Conservation (phyloP, 2,888 invertebrate genomes). For the Pheosia gnoma region DNA sequence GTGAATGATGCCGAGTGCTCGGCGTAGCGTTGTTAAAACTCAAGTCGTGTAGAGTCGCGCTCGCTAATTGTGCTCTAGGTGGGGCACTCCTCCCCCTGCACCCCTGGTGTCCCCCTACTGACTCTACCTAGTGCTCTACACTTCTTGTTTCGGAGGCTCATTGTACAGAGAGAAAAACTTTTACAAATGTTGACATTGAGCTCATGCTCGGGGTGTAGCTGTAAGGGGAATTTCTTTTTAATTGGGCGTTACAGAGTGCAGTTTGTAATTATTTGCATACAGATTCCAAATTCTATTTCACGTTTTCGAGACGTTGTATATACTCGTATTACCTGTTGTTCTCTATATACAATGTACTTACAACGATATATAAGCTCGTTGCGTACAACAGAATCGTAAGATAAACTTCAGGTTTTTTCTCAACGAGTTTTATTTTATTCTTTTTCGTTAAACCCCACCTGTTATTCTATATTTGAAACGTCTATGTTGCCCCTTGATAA, state of each 20-base stretch:
- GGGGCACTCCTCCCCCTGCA: slow-evolving; percentile 43
- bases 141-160: slow-evolving; percentile 68
- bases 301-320: too few species aligned
- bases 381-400: neutral
- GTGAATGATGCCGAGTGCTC: slow-evolving; percentile 78
- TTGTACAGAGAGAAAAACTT: slow-evolving; percentile 65
- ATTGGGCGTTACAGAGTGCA: neutral
- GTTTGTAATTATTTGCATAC: neutral
- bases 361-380: neutral
- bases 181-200: slow-evolving; percentile 75
- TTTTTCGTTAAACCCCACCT: neutral
- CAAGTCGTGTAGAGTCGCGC: slow-evolving; percentile 80
- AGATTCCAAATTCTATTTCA: neutral
- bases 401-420: neutral
- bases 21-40: slow-evolving; percentile 79
- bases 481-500: too few species aligned
- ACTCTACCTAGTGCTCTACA: slow-evolving; percentile 63
- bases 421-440: neutral
- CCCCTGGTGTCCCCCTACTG: slow-evolving; percentile 11
- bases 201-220: slow-evolving; percentile 40
- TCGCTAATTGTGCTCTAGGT: slow-evolving; percentile 80
- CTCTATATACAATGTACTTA: neutral
- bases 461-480: neutral
- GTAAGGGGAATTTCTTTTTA: slow-evolving; percentile 19
- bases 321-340: neutral